A percentile compares a stretch with the other conserved stretches of the same genome.
phyloP scores from a whole-genome alignment of 2,113 vertebrate species.

The Lepisosteus osseus region DNA sequence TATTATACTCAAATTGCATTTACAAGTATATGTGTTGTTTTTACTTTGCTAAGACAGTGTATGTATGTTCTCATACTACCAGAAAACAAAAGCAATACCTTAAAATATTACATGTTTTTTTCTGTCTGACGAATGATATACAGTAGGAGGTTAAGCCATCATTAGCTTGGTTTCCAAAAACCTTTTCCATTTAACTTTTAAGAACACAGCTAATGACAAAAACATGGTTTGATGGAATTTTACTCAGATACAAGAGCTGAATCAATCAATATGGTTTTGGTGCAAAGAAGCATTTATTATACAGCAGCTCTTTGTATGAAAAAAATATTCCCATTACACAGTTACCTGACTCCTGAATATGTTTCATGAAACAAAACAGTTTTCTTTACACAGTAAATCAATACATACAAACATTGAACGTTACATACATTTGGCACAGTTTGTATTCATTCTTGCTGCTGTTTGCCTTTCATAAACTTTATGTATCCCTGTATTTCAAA shows the following conservation, averaged over 20 bases:
- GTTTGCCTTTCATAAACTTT: background rate
- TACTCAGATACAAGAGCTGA: slow-evolving; percentile 33
- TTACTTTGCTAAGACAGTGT: too few relatives aligned
- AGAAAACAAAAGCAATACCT: too few relatives aligned
- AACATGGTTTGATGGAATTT: slow-evolving; percentile 18
- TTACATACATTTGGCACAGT: slow-evolving; percentile 8
- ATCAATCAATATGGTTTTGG: slow-evolving; percentile 38
- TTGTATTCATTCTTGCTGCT: slow-evolving; percentile 5
- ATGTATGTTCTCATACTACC: too few relatives aligned
- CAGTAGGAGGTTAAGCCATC: too few relatives aligned
- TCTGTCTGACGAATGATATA: too few relatives aligned
- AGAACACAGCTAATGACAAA: too few relatives aligned
- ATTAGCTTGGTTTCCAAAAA: too few relatives aligned
- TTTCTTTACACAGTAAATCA: slow-evolving; percentile 7
- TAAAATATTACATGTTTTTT: too few relatives aligned
- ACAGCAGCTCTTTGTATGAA: slow-evolving; percentile 46
- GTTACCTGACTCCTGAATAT: background rate
- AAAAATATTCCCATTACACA: slow-evolving; percentile 23
- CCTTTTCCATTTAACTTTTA: too few relatives aligned
- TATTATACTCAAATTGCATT: too few relatives aligned
- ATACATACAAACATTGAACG: background rate
- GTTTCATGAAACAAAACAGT: slow-evolving; percentile 6
- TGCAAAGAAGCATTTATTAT: slow-evolving; percentile 54
- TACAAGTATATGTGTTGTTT: too few relatives aligned
- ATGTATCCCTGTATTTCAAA: background rate